Conservation (phyloP, 2,113 vertebrate genomes). For the Microcebus jonahi region DNA sequence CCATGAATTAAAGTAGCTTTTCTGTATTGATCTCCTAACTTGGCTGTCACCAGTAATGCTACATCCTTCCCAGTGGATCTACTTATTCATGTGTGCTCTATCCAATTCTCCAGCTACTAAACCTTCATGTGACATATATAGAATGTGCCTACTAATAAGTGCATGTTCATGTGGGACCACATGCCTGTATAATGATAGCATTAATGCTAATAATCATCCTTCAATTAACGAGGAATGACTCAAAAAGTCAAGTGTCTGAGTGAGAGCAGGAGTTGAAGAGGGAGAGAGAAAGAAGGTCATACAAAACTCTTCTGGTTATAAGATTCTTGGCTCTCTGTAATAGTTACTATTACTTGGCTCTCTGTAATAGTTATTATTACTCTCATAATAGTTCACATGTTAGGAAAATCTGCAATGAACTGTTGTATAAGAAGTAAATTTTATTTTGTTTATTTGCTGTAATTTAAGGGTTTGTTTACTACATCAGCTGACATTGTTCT, state of each 20-base stretch:
- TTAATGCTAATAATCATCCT: background rate
- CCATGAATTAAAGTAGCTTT: conserved; percentile 51
- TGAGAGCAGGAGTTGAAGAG: background rate
- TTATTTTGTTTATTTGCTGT: background rate
- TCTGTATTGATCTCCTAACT: conserved; percentile 35
- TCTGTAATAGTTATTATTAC: background rate
- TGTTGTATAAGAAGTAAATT: background rate
- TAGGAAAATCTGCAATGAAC: background rate
- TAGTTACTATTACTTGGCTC: background rate
- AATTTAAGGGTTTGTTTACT: background rate
- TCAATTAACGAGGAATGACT: background rate
- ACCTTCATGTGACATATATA: background rate
- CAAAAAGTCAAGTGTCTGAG: background rate
- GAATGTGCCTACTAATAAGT: background rate
- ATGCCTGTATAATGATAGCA: background rate
- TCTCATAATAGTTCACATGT: background rate
- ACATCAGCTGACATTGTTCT: background rate
- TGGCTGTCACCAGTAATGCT: background rate
- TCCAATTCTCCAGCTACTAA: background rate
- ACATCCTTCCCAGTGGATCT: background rate
- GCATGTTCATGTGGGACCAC: background rate
- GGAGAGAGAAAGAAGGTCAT: background rate
- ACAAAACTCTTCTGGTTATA: background rate
- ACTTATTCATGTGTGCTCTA: background rate
- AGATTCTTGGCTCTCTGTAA: background rate